These are phyloP conservation scores for Hedychridium roseum DNA, from an alignment of 2,888 invertebrate genomes.

Conservation along the genomic window DNA sequence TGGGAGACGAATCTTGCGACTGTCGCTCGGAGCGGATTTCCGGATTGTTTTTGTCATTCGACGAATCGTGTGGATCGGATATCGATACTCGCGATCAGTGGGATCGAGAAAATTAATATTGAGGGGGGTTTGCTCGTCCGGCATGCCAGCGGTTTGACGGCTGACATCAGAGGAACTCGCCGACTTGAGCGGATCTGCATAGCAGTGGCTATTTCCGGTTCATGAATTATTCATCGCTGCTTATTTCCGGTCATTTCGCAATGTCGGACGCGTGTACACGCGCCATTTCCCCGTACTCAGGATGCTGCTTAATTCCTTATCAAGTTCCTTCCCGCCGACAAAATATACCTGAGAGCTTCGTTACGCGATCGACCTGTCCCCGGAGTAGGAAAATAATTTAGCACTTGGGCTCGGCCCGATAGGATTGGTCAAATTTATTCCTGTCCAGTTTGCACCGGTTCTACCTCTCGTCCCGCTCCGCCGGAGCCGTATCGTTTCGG, in stretches of 20 bases:
- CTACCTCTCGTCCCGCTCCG: slow-evolving; percentile 7
- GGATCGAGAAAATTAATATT: slow-evolving; percentile 5
- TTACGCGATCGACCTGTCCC: too few species aligned
- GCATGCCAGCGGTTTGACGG: slow-evolving; percentile 20
- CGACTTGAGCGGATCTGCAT: slow-evolving; percentile 29
- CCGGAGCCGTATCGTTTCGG: too few species aligned
- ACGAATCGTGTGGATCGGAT: too few species aligned
- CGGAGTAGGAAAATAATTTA: background rate
- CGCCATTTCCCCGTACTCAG: background rate
- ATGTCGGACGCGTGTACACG: background rate
- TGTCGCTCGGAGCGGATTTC: too few species aligned
- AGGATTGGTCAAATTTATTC: slow-evolving; percentile 14
- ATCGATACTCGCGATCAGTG: slow-evolving; percentile 8
- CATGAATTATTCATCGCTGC: slow-evolving; percentile 49
- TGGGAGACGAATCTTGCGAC: too few species aligned
- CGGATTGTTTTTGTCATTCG: too few species aligned
- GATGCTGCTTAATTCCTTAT: too few species aligned
- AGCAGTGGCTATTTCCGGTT: slow-evolving; percentile 41
- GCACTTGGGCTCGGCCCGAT: background rate
- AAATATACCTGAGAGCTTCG: too few species aligned
- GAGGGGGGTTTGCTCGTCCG: slow-evolving; percentile 12
- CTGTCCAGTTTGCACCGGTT: slow-evolving; percentile 24
- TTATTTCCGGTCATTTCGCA: slow-evolving; percentile 36
- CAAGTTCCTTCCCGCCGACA: too few species aligned
- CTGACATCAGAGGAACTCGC: slow-evolving; percentile 25